Evolutionary conservation across 2,888 invertebrate genomes (phyloP).

Genomic region (Digitonthophagus gazella): DNA sequence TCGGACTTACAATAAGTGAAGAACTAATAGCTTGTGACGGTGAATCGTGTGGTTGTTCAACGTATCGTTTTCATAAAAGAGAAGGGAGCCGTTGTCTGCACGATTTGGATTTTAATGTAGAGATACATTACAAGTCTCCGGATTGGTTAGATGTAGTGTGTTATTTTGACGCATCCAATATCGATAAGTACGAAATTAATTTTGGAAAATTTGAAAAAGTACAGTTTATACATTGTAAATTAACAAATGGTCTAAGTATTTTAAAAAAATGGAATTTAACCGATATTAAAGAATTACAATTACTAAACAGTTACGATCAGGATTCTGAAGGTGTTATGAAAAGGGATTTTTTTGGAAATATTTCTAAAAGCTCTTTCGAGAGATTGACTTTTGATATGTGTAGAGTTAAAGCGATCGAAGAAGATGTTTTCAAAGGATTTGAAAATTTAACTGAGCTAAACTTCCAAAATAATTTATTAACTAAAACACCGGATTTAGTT

Average conservation of each 20-base stretch:
- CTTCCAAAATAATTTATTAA: neutral
- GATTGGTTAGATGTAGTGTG: neutral
- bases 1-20: no score
- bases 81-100: no score
- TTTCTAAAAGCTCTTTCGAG: conserved; percentile 21
- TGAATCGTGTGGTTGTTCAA: no score
- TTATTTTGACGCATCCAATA: neutral
- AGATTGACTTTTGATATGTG: conserved; percentile 17
- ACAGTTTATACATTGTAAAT: neutral
- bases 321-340: conserved; percentile 20
- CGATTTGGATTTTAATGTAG: no score
- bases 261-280: conserved; percentile 10
- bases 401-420: conserved; percentile 27
- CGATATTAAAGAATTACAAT: neutral
- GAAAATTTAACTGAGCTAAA: conserved; percentile 56
- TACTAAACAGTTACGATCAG: neutral
- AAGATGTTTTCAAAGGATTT: conserved; percentile 53
- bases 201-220: neutral
- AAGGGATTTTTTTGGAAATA: conserved; percentile 33
- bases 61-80: no score
- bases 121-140: neutral
- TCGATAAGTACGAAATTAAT: neutral
- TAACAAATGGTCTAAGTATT: neutral
- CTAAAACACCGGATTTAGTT: neutral
- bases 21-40: no score